A percentile compares a stretch with the other conserved stretches of the same genome.
phyloP scores from a whole-genome alignment of 2,797 vertebrate species.

The Loris lydekkerianus region DNA sequence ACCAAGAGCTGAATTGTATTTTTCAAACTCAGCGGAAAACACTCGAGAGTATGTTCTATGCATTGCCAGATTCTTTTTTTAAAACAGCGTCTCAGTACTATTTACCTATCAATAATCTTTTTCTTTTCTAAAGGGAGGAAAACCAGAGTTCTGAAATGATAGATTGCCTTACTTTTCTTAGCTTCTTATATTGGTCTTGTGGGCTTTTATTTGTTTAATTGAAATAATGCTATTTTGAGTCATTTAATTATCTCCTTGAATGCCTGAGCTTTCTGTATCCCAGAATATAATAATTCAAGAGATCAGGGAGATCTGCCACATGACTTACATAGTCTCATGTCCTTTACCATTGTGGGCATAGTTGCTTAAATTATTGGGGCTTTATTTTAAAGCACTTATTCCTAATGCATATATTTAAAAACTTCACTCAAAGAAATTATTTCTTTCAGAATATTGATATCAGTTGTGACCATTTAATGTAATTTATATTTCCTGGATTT shows the following conservation, averaged over 20 bases:
- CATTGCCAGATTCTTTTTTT: background rate
- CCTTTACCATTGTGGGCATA: background rate
- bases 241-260: background rate
- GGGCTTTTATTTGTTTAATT: background rate
- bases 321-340: background rate
- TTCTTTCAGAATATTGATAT: slow-evolving; percentile 33
- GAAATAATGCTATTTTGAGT: slow-evolving; percentile 18
- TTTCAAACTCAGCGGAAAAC: background rate
- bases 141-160: background rate
- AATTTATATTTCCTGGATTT: background rate
- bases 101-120: background rate
- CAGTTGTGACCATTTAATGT: background rate
- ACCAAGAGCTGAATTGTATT: background rate
- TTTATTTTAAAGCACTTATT: slow-evolving; percentile 22
- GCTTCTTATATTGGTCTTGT: background rate
- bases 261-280: background rate
- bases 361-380: background rate
- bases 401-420: background rate
- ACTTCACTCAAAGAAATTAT: slow-evolving; percentile 35
- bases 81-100: background rate
- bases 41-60: background rate
- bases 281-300: background rate
- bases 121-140: background rate
- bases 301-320: background rate
- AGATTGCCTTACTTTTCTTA: background rate